A percentile compares a stretch with the other conserved stretches of the same genome.
Evolutionary conservation across 2,888 invertebrate species (phyloP).

Genomic region (Willowsia nigromaculata): DNA sequence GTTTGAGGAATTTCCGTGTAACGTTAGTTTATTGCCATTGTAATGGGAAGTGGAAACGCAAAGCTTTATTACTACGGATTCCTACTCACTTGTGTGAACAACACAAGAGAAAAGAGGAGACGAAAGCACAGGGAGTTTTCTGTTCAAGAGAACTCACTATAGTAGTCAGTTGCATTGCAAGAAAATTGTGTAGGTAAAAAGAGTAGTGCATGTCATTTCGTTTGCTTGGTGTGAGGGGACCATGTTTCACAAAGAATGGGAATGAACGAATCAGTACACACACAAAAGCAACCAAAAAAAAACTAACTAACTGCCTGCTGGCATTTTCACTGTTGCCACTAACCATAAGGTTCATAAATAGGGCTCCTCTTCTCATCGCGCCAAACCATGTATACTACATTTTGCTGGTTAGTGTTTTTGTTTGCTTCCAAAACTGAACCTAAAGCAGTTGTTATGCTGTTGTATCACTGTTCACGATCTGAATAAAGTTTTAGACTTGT

Average conservation of each 20-base stretch:
- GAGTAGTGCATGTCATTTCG: not conserved
- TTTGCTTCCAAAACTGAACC: not conserved
- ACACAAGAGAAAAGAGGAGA: slow-evolving; percentile 11
- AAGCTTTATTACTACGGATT: slow-evolving; percentile 57
- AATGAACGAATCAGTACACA: slow-evolving; percentile 14
- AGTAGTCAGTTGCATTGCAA: not conserved
- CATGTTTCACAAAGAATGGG: slow-evolving; percentile 9
- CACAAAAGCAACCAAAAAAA: slow-evolving; percentile 35
- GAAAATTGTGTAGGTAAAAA: not conserved
- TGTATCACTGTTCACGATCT: slow-evolving; percentile 33
- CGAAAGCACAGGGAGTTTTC: slow-evolving; percentile 17
- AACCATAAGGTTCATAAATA: not conserved
- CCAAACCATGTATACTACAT: not conserved
- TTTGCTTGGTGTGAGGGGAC: not conserved
- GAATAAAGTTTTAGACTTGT: not conserved
- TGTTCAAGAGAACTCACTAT: not conserved
- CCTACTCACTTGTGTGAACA: slow-evolving; percentile 42
- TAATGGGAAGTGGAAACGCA: slow-evolving; percentile 61
- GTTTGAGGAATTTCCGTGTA: not conserved
- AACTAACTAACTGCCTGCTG: slow-evolving; percentile 42
- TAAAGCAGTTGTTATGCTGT: not conserved
- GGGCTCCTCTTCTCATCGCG: not conserved
- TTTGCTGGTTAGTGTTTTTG: not conserved
- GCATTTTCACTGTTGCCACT: slow-evolving; percentile 1
- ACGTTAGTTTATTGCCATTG: slow-evolving; percentile 40